phyloP scores from a whole-genome alignment of 2,888 invertebrate genomes.

The Ormyrus labotus region DNA sequence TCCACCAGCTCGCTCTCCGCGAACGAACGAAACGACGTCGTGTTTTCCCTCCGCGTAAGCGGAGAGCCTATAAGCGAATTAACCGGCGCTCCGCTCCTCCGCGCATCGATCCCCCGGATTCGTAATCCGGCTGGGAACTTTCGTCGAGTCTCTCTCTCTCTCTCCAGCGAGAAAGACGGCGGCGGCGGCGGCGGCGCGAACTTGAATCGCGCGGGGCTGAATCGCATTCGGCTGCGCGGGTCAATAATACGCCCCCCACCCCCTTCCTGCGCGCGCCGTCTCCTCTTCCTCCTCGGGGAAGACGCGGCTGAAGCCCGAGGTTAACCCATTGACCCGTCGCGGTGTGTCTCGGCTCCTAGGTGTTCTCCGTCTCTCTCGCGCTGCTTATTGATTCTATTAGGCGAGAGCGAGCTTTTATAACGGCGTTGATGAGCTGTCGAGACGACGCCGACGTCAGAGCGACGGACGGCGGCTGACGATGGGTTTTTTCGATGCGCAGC shows the following conservation, averaged over 20 bases:
- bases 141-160: too few relatives aligned
- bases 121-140: too few relatives aligned
- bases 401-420: background rate
- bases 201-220: constrained; percentile 36
- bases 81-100: too few relatives aligned
- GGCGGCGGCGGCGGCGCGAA: constrained; percentile 17
- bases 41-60: too few relatives aligned
- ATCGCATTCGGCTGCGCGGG: constrained; percentile 45
- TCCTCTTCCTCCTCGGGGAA: background rate
- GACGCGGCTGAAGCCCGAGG: background rate
- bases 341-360: constrained; percentile 6
- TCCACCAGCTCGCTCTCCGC: too few relatives aligned
- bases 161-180: background rate
- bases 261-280: background rate
- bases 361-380: constrained; percentile 18
- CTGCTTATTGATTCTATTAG: constrained; percentile 48
- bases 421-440: background rate
- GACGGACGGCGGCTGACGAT: too few relatives aligned
- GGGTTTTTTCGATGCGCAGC: too few relatives aligned
- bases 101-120: too few relatives aligned
- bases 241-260: constrained; percentile 41
- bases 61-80: too few relatives aligned
- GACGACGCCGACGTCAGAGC: background rate
- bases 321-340: constrained; percentile 64
- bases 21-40: too few relatives aligned